These are phyloP conservation scores for Xanthia icteritia DNA, from an alignment of 2,888 invertebrate species.

Conservation along the genomic window DNA sequence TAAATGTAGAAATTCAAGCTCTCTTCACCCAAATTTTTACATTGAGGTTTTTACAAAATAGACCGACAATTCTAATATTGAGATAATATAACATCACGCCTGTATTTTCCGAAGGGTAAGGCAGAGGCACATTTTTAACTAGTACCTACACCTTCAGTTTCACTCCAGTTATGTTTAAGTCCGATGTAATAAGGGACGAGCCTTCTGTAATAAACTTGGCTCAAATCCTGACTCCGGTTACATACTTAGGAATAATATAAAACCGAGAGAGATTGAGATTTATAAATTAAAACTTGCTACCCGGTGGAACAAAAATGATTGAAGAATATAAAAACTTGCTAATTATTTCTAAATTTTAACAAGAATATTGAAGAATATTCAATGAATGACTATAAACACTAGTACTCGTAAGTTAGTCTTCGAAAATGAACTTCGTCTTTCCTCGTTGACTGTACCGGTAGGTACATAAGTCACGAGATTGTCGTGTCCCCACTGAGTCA, in stretches of 20 bases:
- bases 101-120: background rate
- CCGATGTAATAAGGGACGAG: background rate
- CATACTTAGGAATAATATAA: background rate
- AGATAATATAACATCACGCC: background rate
- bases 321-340: background rate
- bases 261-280: too few species aligned
- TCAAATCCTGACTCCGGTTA: too few species aligned
- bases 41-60: background rate
- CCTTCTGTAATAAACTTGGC: background rate
- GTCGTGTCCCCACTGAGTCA: constrained; percentile 41
- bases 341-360: too few species aligned
- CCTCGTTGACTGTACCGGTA: background rate
- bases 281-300: background rate
- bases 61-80: background rate
- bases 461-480: constrained; percentile 25
- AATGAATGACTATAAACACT: background rate
- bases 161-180: background rate
- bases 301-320: background rate
- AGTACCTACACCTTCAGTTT: background rate
- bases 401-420: background rate
- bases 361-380: too few species aligned
- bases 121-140: background rate
- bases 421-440: too few species aligned
- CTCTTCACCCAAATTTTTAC: background rate
- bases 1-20: background rate